Conservation (phyloP, 2,888 invertebrate genomes). For the Pimpla rufipes region DNA sequence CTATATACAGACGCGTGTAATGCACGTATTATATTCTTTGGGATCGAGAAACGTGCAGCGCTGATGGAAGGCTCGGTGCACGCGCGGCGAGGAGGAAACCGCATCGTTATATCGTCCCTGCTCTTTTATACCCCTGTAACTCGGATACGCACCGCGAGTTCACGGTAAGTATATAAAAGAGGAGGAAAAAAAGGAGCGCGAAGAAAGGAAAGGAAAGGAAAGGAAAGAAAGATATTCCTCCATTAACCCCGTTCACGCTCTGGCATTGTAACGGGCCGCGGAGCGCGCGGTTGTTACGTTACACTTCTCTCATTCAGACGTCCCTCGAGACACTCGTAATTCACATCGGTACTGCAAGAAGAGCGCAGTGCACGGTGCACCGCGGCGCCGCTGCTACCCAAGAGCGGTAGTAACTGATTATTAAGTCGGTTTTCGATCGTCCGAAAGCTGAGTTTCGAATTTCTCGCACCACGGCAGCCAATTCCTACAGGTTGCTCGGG, state of each 20-base stretch:
- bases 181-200: not conserved
- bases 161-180: conserved; percentile 24
- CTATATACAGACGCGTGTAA: not conserved
- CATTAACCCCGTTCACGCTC: conserved; percentile 68
- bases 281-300: conserved; percentile 42
- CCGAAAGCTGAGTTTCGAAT: conserved; percentile 11
- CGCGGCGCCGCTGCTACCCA: conserved; percentile 25
- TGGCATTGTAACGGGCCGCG: conserved; percentile 62
- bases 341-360: conserved; percentile 42
- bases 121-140: conserved; percentile 35
- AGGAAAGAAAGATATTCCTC: conserved; percentile 54
- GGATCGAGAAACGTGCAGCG: conserved; percentile 27
- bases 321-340: conserved; percentile 49
- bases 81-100: conserved; percentile 27
- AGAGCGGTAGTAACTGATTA: conserved; percentile 48
- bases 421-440: conserved; percentile 47
- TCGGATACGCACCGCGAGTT: conserved; percentile 8
- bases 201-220: not conserved
- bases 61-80: not conserved
- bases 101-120: conserved; percentile 46
- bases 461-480: conserved; percentile 3
- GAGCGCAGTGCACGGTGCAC: not conserved
- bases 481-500: not conserved
- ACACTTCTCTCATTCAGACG: conserved; percentile 59
- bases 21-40: conserved; percentile 52